phyloP scores from a whole-genome alignment of 37 sponge, comb jelly and placozoan genomes.

The Bolinopsis microptera region DNA sequence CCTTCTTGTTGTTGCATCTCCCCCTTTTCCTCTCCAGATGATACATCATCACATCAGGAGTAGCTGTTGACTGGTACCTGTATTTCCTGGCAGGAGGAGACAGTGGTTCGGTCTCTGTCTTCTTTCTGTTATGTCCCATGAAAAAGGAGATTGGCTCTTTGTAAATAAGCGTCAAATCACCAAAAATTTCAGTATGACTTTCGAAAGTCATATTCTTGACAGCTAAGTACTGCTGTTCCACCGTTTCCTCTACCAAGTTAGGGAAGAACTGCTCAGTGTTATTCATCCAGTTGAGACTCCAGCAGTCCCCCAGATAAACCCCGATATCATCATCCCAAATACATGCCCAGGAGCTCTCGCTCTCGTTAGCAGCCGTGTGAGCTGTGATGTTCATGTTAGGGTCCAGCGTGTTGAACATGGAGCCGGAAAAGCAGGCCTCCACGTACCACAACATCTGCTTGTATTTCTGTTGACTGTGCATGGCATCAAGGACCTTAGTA shows the following conservation, averaged over 20 bases:
- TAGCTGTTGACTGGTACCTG: background rate
- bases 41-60: background rate
- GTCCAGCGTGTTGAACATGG: conserved; percentile 73
- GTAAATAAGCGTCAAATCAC: conserved; percentile 66
- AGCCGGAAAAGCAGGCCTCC: conserved; percentile 84
- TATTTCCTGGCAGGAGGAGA: background rate
- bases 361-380: conserved; percentile 75
- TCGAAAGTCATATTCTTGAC: conserved; percentile 74
- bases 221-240: conserved; percentile 70
- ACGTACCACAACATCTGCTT: conserved; percentile 82
- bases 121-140: background rate
- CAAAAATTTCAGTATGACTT: conserved; percentile 74
- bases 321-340: conserved; percentile 68
- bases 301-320: conserved; percentile 80
- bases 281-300: conserved; percentile 84
- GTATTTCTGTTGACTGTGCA: background rate
- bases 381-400: conserved; percentile 73
- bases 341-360: conserved; percentile 76
- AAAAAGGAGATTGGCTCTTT: conserved; percentile 18
- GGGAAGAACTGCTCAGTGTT: conserved; percentile 70
- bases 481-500: background rate
- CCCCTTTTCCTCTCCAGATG: background rate
- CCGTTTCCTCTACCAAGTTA: conserved; percentile 65
- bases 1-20: background rate
- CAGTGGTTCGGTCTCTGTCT: background rate